Percentiles rank a stretch among this genome's conserved stretches.
These are phyloP conservation scores for Macropus fuliginosus DNA, from an alignment of 2,797 vertebrate species.

Conservation along the genomic window DNA sequence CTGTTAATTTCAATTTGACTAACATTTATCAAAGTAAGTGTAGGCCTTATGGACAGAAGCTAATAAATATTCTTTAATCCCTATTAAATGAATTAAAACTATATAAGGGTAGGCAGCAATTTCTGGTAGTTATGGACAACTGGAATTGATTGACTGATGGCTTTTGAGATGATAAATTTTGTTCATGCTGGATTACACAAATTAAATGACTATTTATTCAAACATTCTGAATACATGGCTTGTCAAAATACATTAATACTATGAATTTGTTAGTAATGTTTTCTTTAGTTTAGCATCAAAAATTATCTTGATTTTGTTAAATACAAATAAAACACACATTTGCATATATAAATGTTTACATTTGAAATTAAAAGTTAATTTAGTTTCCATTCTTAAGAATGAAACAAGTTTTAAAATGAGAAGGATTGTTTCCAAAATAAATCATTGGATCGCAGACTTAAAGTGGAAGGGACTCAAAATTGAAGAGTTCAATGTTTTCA, in stretches of 20 bases:
- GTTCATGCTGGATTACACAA: conserved; percentile 60
- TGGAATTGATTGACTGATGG: conserved; percentile 42
- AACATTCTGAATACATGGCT: conserved; percentile 47
- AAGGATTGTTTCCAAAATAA: not conserved
- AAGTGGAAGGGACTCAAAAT: not conserved
- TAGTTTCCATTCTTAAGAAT: not conserved
- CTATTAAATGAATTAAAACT: not conserved
- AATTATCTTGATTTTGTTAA: conserved; percentile 18
- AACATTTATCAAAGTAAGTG: not conserved
- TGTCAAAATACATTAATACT: conserved; percentile 55
- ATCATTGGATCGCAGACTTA: not conserved
- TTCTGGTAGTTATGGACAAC: not conserved
- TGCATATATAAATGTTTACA: not conserved
- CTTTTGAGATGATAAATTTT: conserved; percentile 45
- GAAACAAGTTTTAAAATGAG: conserved; percentile 27
- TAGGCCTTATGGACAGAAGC: not conserved
- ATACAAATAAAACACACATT: conserved; percentile 18
- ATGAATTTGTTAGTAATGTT: conserved; percentile 46
- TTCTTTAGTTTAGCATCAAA: conserved; percentile 37
- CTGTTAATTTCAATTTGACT: not conserved
- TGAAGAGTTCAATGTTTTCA: not conserved
- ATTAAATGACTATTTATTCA: conserved; percentile 52
- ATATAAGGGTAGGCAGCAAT: conserved; percentile 14
- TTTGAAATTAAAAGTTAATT: not conserved
- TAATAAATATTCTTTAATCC: conserved; percentile 26